These are phyloP conservation scores for Papilio polytes DNA, from an alignment of 1,140 invertebrate genomes.

Conservation along the genomic window DNA sequence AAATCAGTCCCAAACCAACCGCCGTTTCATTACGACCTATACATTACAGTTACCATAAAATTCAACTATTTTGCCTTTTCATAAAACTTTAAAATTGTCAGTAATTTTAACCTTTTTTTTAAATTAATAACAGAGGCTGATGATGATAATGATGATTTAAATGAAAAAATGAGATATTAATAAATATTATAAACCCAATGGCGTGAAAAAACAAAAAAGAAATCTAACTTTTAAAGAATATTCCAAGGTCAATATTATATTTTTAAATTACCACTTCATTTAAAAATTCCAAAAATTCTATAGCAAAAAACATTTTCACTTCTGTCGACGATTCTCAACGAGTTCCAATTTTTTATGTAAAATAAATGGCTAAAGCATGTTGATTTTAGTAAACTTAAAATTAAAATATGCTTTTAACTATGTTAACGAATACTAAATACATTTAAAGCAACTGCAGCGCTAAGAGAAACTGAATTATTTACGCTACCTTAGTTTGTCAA, in stretches of 20 bases:
- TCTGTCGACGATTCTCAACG: neutral
- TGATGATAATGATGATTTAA: no score
- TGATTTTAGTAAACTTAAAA: neutral
- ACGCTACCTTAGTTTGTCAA: conserved; percentile 19
- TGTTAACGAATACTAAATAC: conserved; percentile 10
- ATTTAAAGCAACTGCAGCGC: neutral
- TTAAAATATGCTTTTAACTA: conserved; percentile 5
- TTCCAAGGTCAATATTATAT: neutral
- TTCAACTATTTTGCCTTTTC: no score
- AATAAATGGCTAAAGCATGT: neutral
- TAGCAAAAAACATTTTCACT: neutral
- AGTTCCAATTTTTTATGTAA: neutral
- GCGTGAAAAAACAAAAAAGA: neutral
- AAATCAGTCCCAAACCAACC: no score
- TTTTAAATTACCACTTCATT: neutral
- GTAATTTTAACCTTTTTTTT: no score
- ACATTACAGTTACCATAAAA: no score
- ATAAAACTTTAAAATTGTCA: no score
- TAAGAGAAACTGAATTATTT: conserved; percentile 20
- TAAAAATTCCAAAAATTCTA: neutral
- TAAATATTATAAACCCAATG: neutral
- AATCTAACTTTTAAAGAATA: neutral
- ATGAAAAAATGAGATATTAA: no score
- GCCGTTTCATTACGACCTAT: no score
- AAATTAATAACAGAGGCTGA: no score